Evolutionary conservation across 1,140 invertebrate species (phyloP).

Genomic region (Antheraea mylitta): DNA sequence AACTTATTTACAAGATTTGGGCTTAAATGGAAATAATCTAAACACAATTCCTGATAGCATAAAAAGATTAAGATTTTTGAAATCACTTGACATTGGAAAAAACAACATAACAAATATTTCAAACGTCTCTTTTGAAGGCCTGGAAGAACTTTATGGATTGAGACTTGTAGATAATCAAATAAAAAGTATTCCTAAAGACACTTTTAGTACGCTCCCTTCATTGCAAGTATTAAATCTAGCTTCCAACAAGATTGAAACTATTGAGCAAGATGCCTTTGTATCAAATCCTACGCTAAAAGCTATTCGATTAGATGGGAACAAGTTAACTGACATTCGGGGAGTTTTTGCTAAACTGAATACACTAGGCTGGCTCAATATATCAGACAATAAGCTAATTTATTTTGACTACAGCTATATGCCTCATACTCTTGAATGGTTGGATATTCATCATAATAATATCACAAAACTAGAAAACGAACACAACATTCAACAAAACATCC

Average conservation of each 20-base stretch:
- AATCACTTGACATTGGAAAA: slow-evolving; percentile 88
- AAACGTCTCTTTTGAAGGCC: slow-evolving; percentile 82
- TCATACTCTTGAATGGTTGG: slow-evolving; percentile 84
- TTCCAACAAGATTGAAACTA: slow-evolving; percentile 83
- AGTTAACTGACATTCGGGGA: slow-evolving; percentile 83
- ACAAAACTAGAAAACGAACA: slow-evolving; percentile 86
- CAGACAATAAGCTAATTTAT: slow-evolving; percentile 83
- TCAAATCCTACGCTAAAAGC: slow-evolving; percentile 83
- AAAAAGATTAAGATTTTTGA: slow-evolving; percentile 83
- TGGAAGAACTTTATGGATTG: slow-evolving; percentile 83
- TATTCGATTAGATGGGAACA: slow-evolving; percentile 84
- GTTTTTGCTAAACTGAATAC: slow-evolving; percentile 84
- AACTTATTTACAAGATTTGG: slow-evolving; percentile 88
- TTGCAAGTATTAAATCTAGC: slow-evolving; percentile 85
- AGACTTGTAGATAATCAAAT: slow-evolving; percentile 84
- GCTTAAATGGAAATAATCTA: slow-evolving; percentile 87
- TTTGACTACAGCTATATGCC: slow-evolving; percentile 87
- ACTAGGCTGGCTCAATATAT: slow-evolving; percentile 86
- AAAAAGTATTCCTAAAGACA: slow-evolving; percentile 82
- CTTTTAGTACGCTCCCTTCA: slow-evolving; percentile 83
- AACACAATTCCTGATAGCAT: slow-evolving; percentile 86
- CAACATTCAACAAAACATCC: slow-evolving; percentile 88
- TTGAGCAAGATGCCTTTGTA: slow-evolving; percentile 84
- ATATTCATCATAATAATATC: slow-evolving; percentile 85
- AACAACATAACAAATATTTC: slow-evolving; percentile 84